Evolutionary conservation across 2,888 invertebrate genomes (phyloP), one percentile per base, ranked within the genome.

Genomic region (Lutraria lutraria): DNA sequence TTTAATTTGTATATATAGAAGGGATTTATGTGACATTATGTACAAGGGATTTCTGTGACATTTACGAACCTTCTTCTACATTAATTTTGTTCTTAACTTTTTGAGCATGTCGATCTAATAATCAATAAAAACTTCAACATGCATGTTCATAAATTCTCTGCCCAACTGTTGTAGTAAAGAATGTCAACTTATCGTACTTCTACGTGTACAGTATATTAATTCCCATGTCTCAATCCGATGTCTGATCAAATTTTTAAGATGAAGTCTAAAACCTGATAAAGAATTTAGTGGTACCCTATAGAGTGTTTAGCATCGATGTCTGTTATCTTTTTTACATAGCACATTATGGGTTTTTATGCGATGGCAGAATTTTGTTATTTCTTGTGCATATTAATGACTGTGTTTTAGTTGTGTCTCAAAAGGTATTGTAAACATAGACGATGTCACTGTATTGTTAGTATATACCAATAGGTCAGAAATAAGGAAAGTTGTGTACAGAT

Each of bases 1-100:
- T 76, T 31, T 31, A 76, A 76, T 76, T 76, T 76, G 76, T 76
- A 76, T 76, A 76, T 76, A 76, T 76, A n/a, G n/a, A 31, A 76
- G 76, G 76, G 19, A 19, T 76, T 31, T 76, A 1, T 34, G 76
- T 76, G 31, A 76, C 76, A 16, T 34, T 34, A 76, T 76, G 31
- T 76, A 43, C 8, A 31, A 76, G 76, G 76, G 19, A 34, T 76
- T 76, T 76, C 21, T 34, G 76, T 76, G 3, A 76, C 76, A 16
- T 34, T 34, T n/a, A 76, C 34, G 25, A 76, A 34, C 15, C 10
- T 1, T 63, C n/a, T 63, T 21, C 2, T 19, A 25, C 4, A 63
- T 12, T 63, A n/a, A n/a, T n/a, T n/a, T n/a, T n/a, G 8, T 31
- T 31, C 76, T 31, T 31, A 31, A 31, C 31, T 63, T 43, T 43